Evolutionary conservation across 2,113 vertebrate species (phyloP), one percentile per base, ranked within the genome.

Genomic region (Mellivora capensis): DNA sequence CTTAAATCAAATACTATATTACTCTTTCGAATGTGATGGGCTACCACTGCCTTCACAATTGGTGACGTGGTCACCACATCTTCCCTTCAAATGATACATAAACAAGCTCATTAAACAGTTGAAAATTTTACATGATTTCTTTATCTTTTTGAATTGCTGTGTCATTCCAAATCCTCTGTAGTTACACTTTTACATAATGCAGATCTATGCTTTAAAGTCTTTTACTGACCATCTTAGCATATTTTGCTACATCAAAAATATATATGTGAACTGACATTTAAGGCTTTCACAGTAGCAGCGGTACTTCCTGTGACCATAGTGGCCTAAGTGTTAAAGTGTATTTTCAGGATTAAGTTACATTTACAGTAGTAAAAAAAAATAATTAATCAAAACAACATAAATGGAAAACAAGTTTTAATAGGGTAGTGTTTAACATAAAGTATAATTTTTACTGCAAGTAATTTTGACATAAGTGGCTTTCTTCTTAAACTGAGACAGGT

Each of bases 1-100:
- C 92, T 93, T 95, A 74, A 92, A 42, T 69, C 52, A 72, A 88
- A 29, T 74, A 12, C 94, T 61, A 15, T 13, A 52, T 61, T 67
- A 52, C 52, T 86, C 37, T 85, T 94, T 82, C 18, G 62, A 96
- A 87, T 31, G 17, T 15, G 81, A 87, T 92, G 67, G 54, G 86
- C 13, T 82, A 52, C 67, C 94, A 96, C 91, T 67, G 74, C 34
- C 84, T 64, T 79, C 37, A 52, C 59, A 67, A 67, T 90, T 87
- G 64, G 74, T 96, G 79, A 93, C 34, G 9, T 21, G 27, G 54
- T 72, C n/a, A n/a, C 25, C 47, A 39, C 34, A 71, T 85, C 14
- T 3, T 71, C 52, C 29, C 67, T 96, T 89, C 84, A 71, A 94
- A 87, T 80, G 85, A 94, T 90, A 87, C 15, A 39, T 91, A 52